Evolutionary conservation across 2,888 invertebrate species (phyloP).

Genomic region (Diadromus collaris): DNA sequence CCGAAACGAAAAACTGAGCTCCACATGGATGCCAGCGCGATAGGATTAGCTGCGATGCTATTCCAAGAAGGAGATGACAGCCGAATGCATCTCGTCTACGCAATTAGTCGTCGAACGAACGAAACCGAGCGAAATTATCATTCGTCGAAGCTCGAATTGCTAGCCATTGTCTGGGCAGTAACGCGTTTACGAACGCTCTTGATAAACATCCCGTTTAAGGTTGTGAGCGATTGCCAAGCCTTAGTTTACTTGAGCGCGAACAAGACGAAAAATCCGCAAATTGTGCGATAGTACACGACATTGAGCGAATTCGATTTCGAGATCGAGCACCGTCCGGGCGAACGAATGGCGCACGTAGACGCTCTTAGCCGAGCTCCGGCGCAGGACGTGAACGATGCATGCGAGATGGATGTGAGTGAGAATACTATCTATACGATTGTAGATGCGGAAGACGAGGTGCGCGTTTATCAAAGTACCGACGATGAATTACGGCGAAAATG

Average conservation of each 20-base stretch:
- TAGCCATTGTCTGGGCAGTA: slow-evolving; percentile 41
- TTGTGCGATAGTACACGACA: slow-evolving; percentile 9
- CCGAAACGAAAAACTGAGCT: slow-evolving; percentile 22
- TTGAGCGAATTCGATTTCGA: slow-evolving; percentile 47
- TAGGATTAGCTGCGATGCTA: slow-evolving; percentile 21
- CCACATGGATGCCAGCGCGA: slow-evolving; percentile 39
- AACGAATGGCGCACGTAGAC: slow-evolving; percentile 60
- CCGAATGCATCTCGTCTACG: slow-evolving; percentile 61
- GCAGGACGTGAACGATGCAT: neutral
- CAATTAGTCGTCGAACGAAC: slow-evolving; percentile 64
- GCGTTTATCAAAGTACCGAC: neutral
- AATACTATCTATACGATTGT: slow-evolving; percentile 19
- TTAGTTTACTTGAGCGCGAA: slow-evolving; percentile 66
- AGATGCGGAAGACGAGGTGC: slow-evolving; percentile 15
- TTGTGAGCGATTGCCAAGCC: no score
- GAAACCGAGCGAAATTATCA: slow-evolving; percentile 65
- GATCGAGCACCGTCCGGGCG: slow-evolving; percentile 60
- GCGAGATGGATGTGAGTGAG: neutral
- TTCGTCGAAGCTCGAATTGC: slow-evolving; percentile 59
- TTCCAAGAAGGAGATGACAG: slow-evolving; percentile 58
- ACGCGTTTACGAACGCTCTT: slow-evolving; percentile 18
- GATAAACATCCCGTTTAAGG: slow-evolving; percentile 50
- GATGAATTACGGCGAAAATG: neutral
- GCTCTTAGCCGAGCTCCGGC: slow-evolving; percentile 60
- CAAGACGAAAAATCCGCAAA: slow-evolving; percentile 57